phyloP scores from a whole-genome alignment of 1,140 invertebrate species.

The Tetraneura akinire region DNA sequence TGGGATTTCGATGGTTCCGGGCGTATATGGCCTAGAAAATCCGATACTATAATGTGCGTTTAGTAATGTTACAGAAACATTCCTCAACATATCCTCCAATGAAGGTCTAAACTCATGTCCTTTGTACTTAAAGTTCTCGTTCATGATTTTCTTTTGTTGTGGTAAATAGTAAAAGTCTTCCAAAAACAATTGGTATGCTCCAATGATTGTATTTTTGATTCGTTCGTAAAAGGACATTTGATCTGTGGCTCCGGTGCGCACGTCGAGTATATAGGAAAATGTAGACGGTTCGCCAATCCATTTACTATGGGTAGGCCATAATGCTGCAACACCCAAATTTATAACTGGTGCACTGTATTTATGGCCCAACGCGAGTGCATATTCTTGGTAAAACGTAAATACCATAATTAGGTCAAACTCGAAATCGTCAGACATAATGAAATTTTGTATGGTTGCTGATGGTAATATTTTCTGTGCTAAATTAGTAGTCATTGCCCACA shows the following conservation, averaged over 20 bases:
- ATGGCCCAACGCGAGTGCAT: slow-evolving; percentile 48
- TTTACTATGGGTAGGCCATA: slow-evolving; percentile 54
- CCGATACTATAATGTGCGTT: slow-evolving; percentile 64
- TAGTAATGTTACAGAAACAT: slow-evolving; percentile 60
- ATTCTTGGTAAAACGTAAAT: slow-evolving; percentile 49
- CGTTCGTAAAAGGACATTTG: slow-evolving; percentile 62
- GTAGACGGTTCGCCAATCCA: slow-evolving; percentile 36
- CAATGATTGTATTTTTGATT: slow-evolving; percentile 53
- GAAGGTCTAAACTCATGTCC: slow-evolving; percentile 53
- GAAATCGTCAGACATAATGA: slow-evolving; percentile 5
- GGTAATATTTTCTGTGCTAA: neutral
- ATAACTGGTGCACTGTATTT: slow-evolving; percentile 55
- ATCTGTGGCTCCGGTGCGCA: slow-evolving; percentile 54
- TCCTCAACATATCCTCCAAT: slow-evolving; percentile 55
- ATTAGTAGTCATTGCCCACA: neutral
- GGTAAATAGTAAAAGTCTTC: slow-evolving; percentile 52
- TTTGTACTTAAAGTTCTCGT: slow-evolving; percentile 53
- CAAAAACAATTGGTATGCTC: slow-evolving; percentile 17
- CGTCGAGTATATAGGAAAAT: slow-evolving; percentile 52
- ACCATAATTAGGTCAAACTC: slow-evolving; percentile 10
- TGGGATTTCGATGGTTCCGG: slow-evolving; percentile 64
- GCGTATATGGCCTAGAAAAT: slow-evolving; percentile 60
- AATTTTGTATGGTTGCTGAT: neutral
- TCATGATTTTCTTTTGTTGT: slow-evolving; percentile 34
- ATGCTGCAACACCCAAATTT: slow-evolving; percentile 63